A percentile compares a stretch with the other conserved stretches of the same genome.
Conservation (phyloP, 2,888 invertebrate genomes). For the Oligia fasciuncula region DNA sequence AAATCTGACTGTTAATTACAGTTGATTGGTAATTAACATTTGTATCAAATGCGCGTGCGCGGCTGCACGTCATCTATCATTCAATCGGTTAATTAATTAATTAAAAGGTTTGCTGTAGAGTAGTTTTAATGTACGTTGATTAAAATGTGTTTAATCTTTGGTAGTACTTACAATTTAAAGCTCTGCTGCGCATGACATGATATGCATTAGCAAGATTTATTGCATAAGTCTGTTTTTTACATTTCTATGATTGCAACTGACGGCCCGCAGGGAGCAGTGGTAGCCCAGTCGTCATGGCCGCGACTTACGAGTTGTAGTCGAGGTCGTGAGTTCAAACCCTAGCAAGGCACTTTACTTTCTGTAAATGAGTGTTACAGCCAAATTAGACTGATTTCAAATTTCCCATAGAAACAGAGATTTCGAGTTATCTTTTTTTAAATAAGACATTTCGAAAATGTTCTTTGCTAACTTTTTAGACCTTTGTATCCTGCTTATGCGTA, state of each 20-base stretch:
- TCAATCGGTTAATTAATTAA: conserved; percentile 39
- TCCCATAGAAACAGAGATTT: too few relatives aligned
- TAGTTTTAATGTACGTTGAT: conserved; percentile 29
- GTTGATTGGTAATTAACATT: conserved; percentile 53
- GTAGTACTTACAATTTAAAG: conserved; percentile 2
- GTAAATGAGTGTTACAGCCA: too few relatives aligned
- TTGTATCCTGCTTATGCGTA: too few relatives aligned
- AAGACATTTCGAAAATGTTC: too few relatives aligned
- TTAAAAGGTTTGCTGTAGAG: conserved; percentile 40
- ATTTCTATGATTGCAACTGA: neutral
- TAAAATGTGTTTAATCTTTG: conserved; percentile 46
- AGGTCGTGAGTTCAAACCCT: too few relatives aligned
- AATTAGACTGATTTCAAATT: too few relatives aligned
- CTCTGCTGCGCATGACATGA: neutral
- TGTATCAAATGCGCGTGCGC: conserved; percentile 31
- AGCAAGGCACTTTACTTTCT: too few relatives aligned
- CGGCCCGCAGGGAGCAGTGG: too few relatives aligned
- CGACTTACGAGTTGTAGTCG: too few relatives aligned
- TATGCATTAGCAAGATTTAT: neutral
- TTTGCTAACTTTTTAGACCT: too few relatives aligned
- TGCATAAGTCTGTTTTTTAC: neutral
- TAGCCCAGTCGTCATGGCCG: too few relatives aligned
- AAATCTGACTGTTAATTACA: conserved; percentile 52
- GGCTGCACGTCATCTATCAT: conserved; percentile 50
- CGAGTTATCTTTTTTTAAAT: too few relatives aligned